These are phyloP conservation scores for Balearica regulorum DNA, from an alignment of 2,797 vertebrate species.

Conservation along the genomic window DNA sequence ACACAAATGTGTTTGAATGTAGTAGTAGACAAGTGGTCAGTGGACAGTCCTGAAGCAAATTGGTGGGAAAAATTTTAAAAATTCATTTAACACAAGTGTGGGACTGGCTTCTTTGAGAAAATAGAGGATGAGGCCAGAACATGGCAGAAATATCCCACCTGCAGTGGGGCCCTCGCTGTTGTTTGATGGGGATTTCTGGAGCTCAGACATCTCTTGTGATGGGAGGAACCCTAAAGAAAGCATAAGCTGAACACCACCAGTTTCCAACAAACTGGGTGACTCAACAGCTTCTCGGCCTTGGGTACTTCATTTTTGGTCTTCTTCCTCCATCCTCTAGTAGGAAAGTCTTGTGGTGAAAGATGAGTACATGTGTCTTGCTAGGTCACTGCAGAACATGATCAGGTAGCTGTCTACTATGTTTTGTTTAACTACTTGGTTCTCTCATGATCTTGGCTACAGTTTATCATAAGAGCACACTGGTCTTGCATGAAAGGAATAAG, in stretches of 20 bases:
- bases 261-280: not conserved
- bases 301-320: not conserved
- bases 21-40: accelerated
- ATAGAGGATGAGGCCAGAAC: accelerated
- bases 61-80: not conserved
- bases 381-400: accelerated
- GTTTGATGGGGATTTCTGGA: not conserved
- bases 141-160: not conserved
- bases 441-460: not conserved
- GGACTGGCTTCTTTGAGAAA: not conserved
- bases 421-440: not conserved
- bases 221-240: not conserved
- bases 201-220: not conserved
- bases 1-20: accelerated
- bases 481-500: accelerated
- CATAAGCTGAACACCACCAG: accelerated
- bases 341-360: not conserved
- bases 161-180: accelerated
- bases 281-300: not conserved
- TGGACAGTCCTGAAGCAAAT: not conserved
- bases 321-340: not conserved
- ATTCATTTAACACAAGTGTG: accelerated
- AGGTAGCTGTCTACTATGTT: accelerated
- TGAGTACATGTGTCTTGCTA: accelerated
- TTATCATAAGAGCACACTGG: accelerated